Evolutionary conservation across 2,113 vertebrate species (phyloP).

Genomic region (Pachycephala philippinensis): DNA sequence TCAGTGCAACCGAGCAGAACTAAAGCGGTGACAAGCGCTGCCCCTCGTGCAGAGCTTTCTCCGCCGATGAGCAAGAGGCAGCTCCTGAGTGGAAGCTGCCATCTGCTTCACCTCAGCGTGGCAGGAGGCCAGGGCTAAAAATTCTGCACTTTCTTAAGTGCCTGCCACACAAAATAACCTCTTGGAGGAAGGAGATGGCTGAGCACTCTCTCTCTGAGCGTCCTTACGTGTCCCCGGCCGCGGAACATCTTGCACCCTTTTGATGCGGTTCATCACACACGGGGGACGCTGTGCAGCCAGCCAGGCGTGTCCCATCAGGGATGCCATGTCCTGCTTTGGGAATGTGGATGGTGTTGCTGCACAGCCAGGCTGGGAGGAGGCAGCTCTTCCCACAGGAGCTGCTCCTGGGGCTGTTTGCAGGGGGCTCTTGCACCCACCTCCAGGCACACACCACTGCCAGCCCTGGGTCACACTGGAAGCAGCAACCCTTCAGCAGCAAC

Average conservation of each 20-base stretch:
- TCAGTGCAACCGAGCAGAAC: not conserved
- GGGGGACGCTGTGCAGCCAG: not conserved
- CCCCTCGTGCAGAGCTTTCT: not conserved
- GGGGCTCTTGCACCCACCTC: not conserved
- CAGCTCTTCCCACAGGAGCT: not conserved
- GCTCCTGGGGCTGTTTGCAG: rapidly evolving
- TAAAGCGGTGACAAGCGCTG: rapidly evolving
- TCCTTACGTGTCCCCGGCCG: rapidly evolving
- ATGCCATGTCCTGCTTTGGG: not conserved
- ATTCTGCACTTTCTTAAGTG: not conserved
- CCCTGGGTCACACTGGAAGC: rapidly evolving
- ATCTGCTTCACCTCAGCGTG: not conserved
- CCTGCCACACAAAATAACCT: not conserved
- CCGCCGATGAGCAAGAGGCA: rapidly evolving
- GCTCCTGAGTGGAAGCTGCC: not conserved
- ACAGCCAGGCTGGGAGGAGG: not conserved
- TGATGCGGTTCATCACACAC: not conserved
- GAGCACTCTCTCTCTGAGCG: not conserved
- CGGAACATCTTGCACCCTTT: not conserved
- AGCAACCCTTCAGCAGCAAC: not conserved
- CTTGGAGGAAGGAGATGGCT: rapidly evolving
- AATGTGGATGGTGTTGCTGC: rapidly evolving
- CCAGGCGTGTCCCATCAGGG: not conserved
- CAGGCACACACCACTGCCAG: rapidly evolving
- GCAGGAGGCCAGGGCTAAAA: not conserved